Evolutionary conservation across 2,797 vertebrate genomes (phyloP), one percentile per base, ranked within the genome.

Genomic region (Epinephelus awoara): DNA sequence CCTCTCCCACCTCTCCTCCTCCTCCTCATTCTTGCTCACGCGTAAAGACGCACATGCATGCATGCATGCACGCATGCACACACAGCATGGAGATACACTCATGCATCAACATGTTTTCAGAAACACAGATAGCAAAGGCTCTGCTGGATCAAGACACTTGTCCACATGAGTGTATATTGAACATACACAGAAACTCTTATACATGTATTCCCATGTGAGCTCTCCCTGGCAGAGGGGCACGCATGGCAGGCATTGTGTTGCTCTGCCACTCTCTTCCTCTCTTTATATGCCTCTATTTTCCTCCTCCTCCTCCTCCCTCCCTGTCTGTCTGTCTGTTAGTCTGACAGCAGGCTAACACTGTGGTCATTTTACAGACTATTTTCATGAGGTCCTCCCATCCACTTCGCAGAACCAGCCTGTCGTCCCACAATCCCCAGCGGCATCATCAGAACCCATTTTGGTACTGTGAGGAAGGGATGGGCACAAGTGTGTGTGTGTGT

Each of bases 381-480:
- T 91, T 88, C 83, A 83, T 80, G 80, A 86, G 87, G 83, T 85
- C 85, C 89, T 85, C 79, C 84, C 86, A 77, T 92, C 84, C 85
- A 85, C 87, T 89, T 82, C 34, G 54, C 86, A 59, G 77, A 89
- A 88, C 80, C 83, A 85, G 84, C 84, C 82, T 90, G 87, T 90
- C 87, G 65, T 85, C 72, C 87, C 87, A 89, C 75, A 79, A 88
- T 85, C 77, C 91, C 79, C 79, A 3, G 75, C 14, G 72, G 84
- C 77, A 80, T 83, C 88, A 85, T 87, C 90, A 82, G 76, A 83
- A 86, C 79, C 85, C 79, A 85, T 89, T 88, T 91, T 71, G 66
- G 69, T 79, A 25, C 86, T 75, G 85, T 29, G 69, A 79, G 85
- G 80, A 90, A 63, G 49, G 67, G 77, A 85, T 69, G 83, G 73